These are phyloP conservation scores for Ptilonorhynchus violaceus DNA, from an alignment of 2,113 vertebrate genomes.

Conservation along the genomic window DNA sequence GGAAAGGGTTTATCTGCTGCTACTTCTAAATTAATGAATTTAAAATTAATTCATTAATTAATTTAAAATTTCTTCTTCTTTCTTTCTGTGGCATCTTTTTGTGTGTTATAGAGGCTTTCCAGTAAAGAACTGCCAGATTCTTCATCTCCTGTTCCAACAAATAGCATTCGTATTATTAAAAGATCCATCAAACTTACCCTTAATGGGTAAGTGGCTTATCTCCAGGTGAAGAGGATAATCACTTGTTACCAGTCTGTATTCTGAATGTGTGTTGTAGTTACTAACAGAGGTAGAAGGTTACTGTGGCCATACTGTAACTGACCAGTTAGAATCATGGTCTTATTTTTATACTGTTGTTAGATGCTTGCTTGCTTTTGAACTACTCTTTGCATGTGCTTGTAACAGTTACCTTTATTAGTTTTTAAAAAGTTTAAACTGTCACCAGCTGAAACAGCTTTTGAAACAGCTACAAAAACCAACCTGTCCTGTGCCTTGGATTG, in stretches of 20 bases:
- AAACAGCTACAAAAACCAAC: constrained; percentile 53
- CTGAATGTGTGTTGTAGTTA: not conserved
- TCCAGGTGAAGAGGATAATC: constrained; percentile 69
- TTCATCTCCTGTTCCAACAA: constrained; percentile 91
- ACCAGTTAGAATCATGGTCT: constrained; percentile 32
- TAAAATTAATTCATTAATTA: not conserved
- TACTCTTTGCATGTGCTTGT: constrained; percentile 16
- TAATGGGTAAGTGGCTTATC: constrained; percentile 80
- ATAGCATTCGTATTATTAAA: constrained; percentile 89
- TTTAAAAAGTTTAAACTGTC: constrained; percentile 32
- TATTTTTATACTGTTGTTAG: constrained; percentile 47
- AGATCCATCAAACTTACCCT: constrained; percentile 97
- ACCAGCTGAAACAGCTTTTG: constrained; percentile 44
- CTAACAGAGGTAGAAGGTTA: constrained; percentile 10
- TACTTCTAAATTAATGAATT: not conserved
- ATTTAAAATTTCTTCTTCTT: not conserved
- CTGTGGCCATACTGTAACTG: not conserved
- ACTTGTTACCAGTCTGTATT: not conserved
- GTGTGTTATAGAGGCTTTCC: constrained; percentile 83
- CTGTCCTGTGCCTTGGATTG: constrained; percentile 56
- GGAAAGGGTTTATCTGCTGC: not conserved
- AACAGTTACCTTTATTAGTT: constrained; percentile 16
- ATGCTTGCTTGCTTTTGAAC: constrained; percentile 40
- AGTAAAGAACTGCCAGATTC: constrained; percentile 96
- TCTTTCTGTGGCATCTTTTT: not conserved